Evolutionary conservation across 1,140 invertebrate species (phyloP).

Genomic region (Formica selysi): DNA sequence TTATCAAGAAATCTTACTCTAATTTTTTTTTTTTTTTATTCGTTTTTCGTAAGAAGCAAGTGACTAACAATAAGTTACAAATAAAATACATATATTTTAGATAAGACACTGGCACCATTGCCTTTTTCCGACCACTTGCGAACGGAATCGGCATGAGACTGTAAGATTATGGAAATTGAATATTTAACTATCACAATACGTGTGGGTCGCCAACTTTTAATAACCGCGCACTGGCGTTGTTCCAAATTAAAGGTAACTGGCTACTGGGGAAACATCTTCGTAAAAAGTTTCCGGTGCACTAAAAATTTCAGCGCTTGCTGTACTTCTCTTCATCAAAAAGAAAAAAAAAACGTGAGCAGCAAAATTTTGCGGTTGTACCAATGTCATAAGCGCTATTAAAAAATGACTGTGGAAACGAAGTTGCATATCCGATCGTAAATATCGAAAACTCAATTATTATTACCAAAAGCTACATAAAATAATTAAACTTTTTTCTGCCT

Average conservation of each 20-base stretch:
- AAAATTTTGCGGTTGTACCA: background rate
- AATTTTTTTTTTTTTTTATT: background rate
- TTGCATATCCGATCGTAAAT: no score
- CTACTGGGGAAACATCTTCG: slow-evolving; percentile 60
- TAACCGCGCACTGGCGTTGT: slow-evolving; percentile 75
- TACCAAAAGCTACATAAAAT: no score
- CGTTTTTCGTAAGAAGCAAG: background rate
- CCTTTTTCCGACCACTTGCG: background rate
- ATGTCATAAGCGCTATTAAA: background rate
- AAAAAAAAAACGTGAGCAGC: background rate
- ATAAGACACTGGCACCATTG: background rate
- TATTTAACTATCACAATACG: slow-evolving; percentile 62
- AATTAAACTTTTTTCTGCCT: background rate
- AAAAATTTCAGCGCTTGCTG: slow-evolving; percentile 55
- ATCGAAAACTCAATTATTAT: no score
- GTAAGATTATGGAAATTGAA: slow-evolving; percentile 73
- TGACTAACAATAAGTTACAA: background rate
- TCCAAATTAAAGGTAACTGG: slow-evolving; percentile 79
- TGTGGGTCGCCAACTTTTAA: slow-evolving; percentile 60
- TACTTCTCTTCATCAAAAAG: slow-evolving; percentile 17
- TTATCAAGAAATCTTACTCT: slow-evolving; percentile 5
- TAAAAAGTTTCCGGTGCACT: slow-evolving; percentile 48
- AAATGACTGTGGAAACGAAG: no score
- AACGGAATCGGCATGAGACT: background rate
- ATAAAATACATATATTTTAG: background rate